A percentile compares a stretch with the other conserved stretches of the same genome.
Evolutionary conservation across 2,113 vertebrate genomes (phyloP).

Genomic region (Tragelaphus imberbis): DNA sequence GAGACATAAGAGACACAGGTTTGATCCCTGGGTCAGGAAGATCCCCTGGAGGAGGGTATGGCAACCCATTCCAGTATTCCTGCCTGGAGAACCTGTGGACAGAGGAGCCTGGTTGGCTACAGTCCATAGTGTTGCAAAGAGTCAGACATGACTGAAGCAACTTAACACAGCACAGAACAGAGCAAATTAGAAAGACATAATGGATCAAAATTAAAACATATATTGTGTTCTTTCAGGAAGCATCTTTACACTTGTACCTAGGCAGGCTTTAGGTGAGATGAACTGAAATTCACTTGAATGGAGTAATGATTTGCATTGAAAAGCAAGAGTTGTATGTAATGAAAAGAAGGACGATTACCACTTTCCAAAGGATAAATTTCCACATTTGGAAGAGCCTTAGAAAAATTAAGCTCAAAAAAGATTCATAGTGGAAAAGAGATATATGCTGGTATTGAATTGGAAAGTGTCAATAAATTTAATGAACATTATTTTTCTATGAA

Average conservation of each 20-base stretch:
- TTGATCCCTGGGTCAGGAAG: neutral
- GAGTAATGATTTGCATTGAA: neutral
- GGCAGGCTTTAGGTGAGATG: neutral
- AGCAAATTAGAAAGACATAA: neutral
- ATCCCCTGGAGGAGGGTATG: neutral
- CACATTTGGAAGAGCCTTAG: neutral
- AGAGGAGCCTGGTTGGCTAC: neutral
- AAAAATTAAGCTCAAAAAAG: neutral
- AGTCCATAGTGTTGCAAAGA: neutral
- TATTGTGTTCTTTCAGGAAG: neutral
- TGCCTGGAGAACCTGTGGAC: neutral
- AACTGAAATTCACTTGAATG: neutral
- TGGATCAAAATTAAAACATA: neutral
- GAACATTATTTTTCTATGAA: neutral
- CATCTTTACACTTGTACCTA: neutral
- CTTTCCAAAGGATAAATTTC: neutral
- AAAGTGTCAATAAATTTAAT: neutral
- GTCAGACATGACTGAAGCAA: neutral
- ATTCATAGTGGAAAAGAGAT: neutral
- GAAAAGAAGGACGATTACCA: neutral
- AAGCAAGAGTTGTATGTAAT: neutral
- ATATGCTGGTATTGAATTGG: neutral
- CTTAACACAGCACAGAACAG: neutral
- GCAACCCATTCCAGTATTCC: neutral
- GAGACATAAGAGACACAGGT: fast-evolving